Evolutionary conservation across 2,888 invertebrate genomes (phyloP), one percentile per base, ranked within the genome.

Genomic region (Mystacides longicornis): DNA sequence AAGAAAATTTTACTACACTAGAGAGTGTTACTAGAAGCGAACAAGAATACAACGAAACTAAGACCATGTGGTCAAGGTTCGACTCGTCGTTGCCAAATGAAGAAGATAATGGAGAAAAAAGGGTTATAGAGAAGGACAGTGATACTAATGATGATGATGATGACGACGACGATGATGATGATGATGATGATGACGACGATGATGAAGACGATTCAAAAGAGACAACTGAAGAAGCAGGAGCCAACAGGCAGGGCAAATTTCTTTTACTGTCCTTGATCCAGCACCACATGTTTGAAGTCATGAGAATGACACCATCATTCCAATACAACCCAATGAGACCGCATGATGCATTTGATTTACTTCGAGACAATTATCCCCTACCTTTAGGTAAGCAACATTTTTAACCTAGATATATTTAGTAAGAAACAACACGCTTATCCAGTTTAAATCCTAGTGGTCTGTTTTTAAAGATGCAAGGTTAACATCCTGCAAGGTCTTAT

Each of bases 331-430:
- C 66, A 2, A 63, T 65, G 27, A 59, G 64, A 16, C 46, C 62
- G 5, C 64, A 62, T 7, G 70, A 72, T 52, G 60, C 69, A 14
- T 74, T 74, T 60, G 68, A 68, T 53, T 70, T 73, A 51, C 59
- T 74, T 11, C 64, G 70, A 59, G 74, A 75, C 58, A 43, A 43
- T 31, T 54, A 55, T 27, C 57, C 57, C 1, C 19, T 54, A 4
- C 57, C 57, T 9, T n/a, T 37, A 47, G 57, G 57, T 57, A 48
- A 16, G 14, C 18, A 31, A n/a, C n/a, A n/a, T n/a, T n/a, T n/a
- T n/a, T n/a, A n/a, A n/a, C n/a, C n/a, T n/a, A n/a, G n/a, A n/a
- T n/a, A n/a, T n/a, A n/a, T n/a, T n/a, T n/a, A n/a, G n/a, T n/a
- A n/a, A n/a, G n/a, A n/a, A n/a, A n/a, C n/a, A n/a, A n/a, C n/a